A percentile compares a stretch with the other conserved stretches of the same genome.
Evolutionary conservation across 2,113 vertebrate species (phyloP).

Genomic region (Embiotoca jacksoni): DNA sequence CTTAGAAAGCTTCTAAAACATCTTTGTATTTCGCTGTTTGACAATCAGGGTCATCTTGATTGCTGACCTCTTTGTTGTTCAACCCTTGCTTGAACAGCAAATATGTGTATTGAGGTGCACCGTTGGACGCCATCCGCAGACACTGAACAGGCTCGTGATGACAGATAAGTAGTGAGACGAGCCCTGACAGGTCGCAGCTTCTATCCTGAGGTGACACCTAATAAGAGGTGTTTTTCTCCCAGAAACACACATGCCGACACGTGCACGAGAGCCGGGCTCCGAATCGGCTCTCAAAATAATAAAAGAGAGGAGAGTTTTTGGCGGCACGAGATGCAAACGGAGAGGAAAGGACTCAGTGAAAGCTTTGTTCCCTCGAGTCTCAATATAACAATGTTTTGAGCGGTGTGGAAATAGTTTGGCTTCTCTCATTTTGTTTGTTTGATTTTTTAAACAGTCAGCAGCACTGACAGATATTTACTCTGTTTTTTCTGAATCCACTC

Average conservation of each 20-base stretch:
- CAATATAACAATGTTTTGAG: conserved; percentile 54
- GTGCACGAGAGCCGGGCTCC: conserved; percentile 14
- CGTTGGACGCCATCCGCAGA: conserved; percentile 70
- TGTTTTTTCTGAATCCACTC: conserved; percentile 45
- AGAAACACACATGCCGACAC: conserved; percentile 41
- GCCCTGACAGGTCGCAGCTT: conserved; percentile 72
- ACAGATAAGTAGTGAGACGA: conserved; percentile 74
- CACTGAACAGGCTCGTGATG: conserved; percentile 66
- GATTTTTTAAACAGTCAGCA: conserved; percentile 59
- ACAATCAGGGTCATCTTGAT: conserved; percentile 76
- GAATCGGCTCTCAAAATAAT: conserved; percentile 44
- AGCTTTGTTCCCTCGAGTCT: conserved; percentile 31
- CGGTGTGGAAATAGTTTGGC: conserved; percentile 44
- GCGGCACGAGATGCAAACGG: conserved; percentile 44
- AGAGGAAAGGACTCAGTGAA: conserved; percentile 28
- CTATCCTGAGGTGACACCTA: conserved; percentile 69
- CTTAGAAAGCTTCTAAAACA: conserved; percentile 52
- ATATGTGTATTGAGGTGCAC: conserved; percentile 72
- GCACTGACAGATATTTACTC: conserved; percentile 56
- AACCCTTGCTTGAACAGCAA: conserved; percentile 61
- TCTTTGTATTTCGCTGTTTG: conserved; percentile 63
- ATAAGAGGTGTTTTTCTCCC: conserved; percentile 67
- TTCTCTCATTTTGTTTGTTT: conserved; percentile 63
- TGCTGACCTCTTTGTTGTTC: conserved; percentile 69
- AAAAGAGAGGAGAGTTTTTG: conserved; percentile 36